phyloP scores from a whole-genome alignment of 1,140 invertebrate species.

The Drosophila albomicans region DNA sequence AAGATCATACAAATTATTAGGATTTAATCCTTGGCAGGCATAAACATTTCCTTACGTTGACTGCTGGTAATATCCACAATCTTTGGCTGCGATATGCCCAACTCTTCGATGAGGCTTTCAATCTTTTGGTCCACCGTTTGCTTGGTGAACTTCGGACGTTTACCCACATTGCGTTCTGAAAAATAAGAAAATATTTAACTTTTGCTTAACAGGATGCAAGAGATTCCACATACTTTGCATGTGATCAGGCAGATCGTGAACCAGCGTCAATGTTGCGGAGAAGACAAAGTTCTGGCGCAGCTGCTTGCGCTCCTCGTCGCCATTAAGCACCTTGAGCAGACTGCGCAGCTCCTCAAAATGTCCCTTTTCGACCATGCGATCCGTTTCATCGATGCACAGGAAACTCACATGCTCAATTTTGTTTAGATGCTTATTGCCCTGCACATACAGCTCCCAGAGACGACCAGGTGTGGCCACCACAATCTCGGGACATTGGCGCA shows the following conservation, averaged over 20 bases:
- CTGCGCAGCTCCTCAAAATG: slow-evolving; percentile 97
- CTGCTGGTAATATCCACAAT: slow-evolving; percentile 94
- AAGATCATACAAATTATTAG: not conserved
- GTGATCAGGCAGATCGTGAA: slow-evolving; percentile 93
- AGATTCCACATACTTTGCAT: slow-evolving; percentile 86
- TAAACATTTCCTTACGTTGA: slow-evolving; percentile 57
- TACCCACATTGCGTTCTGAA: slow-evolving; percentile 81
- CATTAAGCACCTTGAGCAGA: slow-evolving; percentile 93
- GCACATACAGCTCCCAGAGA: slow-evolving; percentile 95
- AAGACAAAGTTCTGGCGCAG: slow-evolving; percentile 97
- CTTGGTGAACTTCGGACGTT: slow-evolving; percentile 88
- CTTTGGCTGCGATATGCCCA: slow-evolving; percentile 95
- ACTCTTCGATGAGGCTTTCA: slow-evolving; percentile 89
- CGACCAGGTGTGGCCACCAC: slow-evolving; percentile 98
- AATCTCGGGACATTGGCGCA: slow-evolving; percentile 94
- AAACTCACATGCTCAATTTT: slow-evolving; percentile 91
- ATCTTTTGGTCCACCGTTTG: slow-evolving; percentile 90
- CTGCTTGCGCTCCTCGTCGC: slow-evolving; percentile 86
- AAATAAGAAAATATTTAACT: not conserved
- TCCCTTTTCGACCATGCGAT: slow-evolving; percentile 98
- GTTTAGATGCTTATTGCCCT: slow-evolving; percentile 91
- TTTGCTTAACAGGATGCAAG: no score
- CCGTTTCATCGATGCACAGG: slow-evolving; percentile 98
- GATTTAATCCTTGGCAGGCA: not conserved
- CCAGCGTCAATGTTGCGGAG: slow-evolving; percentile 97